Base-by-base conservation (phyloP, 2,113 vertebrate species). In the Rhipidura dahli region DNA sequence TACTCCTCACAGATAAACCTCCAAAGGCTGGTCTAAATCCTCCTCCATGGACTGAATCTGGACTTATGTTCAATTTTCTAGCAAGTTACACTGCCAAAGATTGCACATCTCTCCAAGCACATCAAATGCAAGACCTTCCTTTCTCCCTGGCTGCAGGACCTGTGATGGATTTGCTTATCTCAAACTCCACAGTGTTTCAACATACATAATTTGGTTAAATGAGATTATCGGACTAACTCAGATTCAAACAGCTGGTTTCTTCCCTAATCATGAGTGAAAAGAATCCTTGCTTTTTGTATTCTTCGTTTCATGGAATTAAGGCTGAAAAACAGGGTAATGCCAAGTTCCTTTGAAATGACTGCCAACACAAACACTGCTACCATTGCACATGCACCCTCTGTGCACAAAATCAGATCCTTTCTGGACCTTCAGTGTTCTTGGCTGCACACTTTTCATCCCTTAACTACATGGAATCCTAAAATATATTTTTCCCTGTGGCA, bases 131-230 rank as follows among this genome's bases (percentile, higher is more conserved):
- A 91, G 66, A 33, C 60, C 24, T 42, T 77, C 35, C 47, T 59
- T 59, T 82, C 19, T 65, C 54, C 28, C 70, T 18, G 54, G 15
- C 70, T 59, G 64, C 24, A 50, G n/a, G 50, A 80, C 50, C 54
- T 44, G 22, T 35, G 71, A 39, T 2, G 1, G 54, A 94, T 83
- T 93, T 49, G 54, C 87, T 96, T 95, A 95, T 96, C 93, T 91
- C 84, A 54, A 78, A 86, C 75, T 50, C 82, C 71, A 93, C 54
- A 73, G 33, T 11, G 6, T 76, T 91, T 83, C 75, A 83, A 61
- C 7, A 11, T 42, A 73, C 49, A 69, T 69, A 50, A 95, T 90
- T 95, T 91, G n/a, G 77, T 88, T 93, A 93, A 96, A 91, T 77
- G 42, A 51, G 87, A 96, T 93, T 94, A 91, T 85, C 82, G 53